Evolutionary conservation across 2,888 invertebrate species (phyloP), one percentile per base, ranked within the genome.

Genomic region (Euzetes globulus): DNA sequence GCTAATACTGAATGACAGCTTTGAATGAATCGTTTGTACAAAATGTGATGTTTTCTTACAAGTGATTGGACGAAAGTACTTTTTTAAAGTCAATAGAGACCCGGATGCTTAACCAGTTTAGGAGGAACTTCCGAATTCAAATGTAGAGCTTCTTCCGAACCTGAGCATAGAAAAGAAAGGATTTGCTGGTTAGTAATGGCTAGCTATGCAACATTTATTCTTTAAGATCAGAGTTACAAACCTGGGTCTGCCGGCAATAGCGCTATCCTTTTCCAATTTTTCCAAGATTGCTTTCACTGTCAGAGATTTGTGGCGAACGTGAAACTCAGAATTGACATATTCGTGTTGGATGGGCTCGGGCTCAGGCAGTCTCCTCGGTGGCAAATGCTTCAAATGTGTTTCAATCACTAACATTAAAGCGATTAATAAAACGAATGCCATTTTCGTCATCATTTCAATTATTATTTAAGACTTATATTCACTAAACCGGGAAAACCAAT

Each of bases 191-290:
- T 65, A 37, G n/a, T n/a, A n/a, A n/a, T n/a, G n/a, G 1, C 19
- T 60, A 2, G 29, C 17, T 27, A 41, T 41, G 4, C 33, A 41
- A 9, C 1, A 41, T 9, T n/a, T n/a, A n/a, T n/a, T n/a, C n/a
- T n/a, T n/a, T n/a, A n/a, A 9, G 41, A 41, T 13, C 13, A 11
- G 41, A 41, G 41, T 9, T 13, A 63, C 33, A 25, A 11, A 70
- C 70, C 70, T 33, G 3, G 70, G 70, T 70, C 70, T 2, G 3
- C 70, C 70, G 13, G 47, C 47, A 25, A 70, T 47, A 4, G 70
- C 70, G 15, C 41, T 47, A 1, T 70, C 41, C 15, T 70, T 70
- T 19, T 70, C 70, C 45, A 70, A 25, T 4, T 17, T 11, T 27
- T 70, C 45, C 27, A 70, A 37, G 17, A 45, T 45, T 25, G 41